phyloP scores from a whole-genome alignment of 1,140 invertebrate genomes.

The Drosophila azteca region DNA sequence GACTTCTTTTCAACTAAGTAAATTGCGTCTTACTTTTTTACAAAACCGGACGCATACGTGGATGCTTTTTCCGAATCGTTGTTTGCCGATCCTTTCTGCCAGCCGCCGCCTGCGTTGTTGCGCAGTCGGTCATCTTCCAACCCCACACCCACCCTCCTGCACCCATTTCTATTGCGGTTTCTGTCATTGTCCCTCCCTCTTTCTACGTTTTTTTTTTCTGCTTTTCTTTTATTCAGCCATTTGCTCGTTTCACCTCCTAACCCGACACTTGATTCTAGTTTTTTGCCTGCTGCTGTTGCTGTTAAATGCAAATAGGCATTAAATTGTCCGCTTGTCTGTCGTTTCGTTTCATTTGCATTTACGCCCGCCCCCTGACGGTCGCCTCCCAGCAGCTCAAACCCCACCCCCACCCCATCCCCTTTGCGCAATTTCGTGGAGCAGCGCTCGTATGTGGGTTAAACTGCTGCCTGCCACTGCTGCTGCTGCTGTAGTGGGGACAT shows the following conservation, averaged over 20 bases:
- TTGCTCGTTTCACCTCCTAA: conserved; percentile 58
- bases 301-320: conserved; percentile 77
- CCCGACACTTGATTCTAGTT: conserved; percentile 74
- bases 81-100: conserved; percentile 24
- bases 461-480: conserved; percentile 45
- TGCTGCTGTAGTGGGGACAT: conserved; percentile 46
- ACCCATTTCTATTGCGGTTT: neutral
- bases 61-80: neutral
- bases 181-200: neutral
- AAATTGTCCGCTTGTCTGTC: conserved; percentile 75
- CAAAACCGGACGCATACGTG: conserved; percentile 1
- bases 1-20: too few species aligned
- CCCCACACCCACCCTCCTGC: conserved; percentile 9
- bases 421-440: conserved; percentile 61
- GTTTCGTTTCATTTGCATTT: conserved; percentile 76
- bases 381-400: conserved; percentile 1
- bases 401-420: conserved; percentile 24
- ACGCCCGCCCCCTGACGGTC: conserved; percentile 20
- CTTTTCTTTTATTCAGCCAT: conserved; percentile 50
- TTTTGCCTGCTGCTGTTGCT: conserved; percentile 51
- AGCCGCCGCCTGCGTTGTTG: conserved; percentile 32
- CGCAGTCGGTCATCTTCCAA: conserved; percentile 39
- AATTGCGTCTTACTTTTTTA: too few species aligned
- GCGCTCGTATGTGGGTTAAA: conserved; percentile 66
- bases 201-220: neutral